Percentiles rank a stretch among this genome's conserved stretches.
These are phyloP conservation scores for Agrotis segetum DNA, from an alignment of 2,888 invertebrate species.

Conservation along the genomic window DNA sequence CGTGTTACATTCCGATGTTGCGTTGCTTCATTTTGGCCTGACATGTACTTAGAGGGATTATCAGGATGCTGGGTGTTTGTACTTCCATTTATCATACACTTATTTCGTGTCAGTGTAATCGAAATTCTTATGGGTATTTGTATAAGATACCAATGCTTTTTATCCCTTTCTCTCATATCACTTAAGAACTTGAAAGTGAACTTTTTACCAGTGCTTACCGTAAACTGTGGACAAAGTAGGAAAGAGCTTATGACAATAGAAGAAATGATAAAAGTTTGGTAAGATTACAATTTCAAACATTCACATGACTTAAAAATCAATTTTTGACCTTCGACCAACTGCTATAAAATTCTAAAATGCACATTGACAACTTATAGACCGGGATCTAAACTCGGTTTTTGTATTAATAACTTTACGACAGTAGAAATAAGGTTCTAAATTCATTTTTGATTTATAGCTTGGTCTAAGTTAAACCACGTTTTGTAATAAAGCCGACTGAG, in stretches of 20 bases:
- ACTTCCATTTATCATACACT: conserved; percentile 40
- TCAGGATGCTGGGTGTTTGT: conserved; percentile 22
- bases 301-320: conserved; percentile 15
- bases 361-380: too few relatives aligned
- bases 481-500: neutral
- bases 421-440: too few relatives aligned
- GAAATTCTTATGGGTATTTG: neutral
- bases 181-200: neutral
- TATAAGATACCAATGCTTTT: neutral
- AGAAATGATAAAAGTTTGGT: neutral
- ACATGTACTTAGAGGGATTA: neutral
- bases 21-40: conserved; percentile 5
- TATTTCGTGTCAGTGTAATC: conserved; percentile 5
- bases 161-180: neutral
- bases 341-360: too few relatives aligned
- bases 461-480: too few relatives aligned
- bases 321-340: too few relatives aligned
- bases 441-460: too few relatives aligned
- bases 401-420: too few relatives aligned
- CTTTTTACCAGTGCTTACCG: neutral
- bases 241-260: neutral
- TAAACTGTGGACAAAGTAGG: neutral
- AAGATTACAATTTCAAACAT: conserved; percentile 18
- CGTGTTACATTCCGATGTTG: neutral
- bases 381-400: too few relatives aligned